These are phyloP conservation scores for Sinocyclocheilus grahami DNA, from an alignment of 2,113 vertebrate species.

Conservation along the genomic window DNA sequence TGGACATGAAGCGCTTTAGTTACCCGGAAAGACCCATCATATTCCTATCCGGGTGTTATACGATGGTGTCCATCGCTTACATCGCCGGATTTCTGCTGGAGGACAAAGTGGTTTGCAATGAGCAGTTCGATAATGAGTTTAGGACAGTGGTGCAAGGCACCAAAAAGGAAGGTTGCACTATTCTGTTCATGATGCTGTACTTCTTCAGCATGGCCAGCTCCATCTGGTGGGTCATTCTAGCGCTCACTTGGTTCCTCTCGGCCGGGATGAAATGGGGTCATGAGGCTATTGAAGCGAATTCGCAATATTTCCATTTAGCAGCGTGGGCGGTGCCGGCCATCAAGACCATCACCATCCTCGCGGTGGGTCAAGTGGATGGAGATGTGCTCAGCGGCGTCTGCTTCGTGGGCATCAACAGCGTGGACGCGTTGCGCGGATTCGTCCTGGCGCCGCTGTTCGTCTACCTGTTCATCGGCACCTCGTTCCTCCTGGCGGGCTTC, in stretches of 20 bases:
- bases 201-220: constrained; percentile 98
- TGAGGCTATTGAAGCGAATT: constrained; percentile 95
- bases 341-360: constrained; percentile 94
- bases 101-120: constrained; percentile 91
- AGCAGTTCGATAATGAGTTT: constrained; percentile 88
- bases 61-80: constrained; percentile 91
- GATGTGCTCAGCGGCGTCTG: constrained; percentile 92
- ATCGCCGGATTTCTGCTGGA: constrained; percentile 90
- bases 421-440: constrained; percentile 91
- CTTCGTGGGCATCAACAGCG: constrained; percentile 92
- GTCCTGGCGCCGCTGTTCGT: constrained; percentile 94
- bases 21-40: constrained; percentile 95
- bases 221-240: constrained; percentile 96
- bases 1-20: constrained; percentile 96
- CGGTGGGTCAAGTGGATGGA: constrained; percentile 92
- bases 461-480: constrained; percentile 94
- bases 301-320: constrained; percentile 93
- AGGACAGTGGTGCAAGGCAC: constrained; percentile 93
- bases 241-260: constrained; percentile 93
- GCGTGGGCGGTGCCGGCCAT: constrained; percentile 96
- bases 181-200: constrained; percentile 98
- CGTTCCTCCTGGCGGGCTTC: constrained; percentile 92
- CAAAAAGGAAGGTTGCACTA: constrained; percentile 95
- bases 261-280: constrained; percentile 98
- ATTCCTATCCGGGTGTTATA: constrained; percentile 94